Percentiles rank a stretch among this genome's conserved stretches.
phyloP scores from a whole-genome alignment of 2,113 vertebrate species.

The Lathamus discolor region DNA sequence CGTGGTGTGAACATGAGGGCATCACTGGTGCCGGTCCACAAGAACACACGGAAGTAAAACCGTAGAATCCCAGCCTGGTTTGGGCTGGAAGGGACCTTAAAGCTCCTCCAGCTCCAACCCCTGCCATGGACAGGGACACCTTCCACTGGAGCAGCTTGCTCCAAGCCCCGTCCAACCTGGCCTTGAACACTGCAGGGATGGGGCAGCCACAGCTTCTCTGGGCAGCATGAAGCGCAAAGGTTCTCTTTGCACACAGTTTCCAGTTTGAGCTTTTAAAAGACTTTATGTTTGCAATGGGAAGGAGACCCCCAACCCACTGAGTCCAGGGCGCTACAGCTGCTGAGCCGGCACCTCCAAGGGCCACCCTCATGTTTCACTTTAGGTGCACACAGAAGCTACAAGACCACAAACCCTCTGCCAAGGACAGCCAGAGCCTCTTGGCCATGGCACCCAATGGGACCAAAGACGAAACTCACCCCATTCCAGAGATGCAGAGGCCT shows the following conservation, averaged over 20 bases:
- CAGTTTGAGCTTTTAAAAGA: not conserved
- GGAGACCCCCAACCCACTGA: not conserved
- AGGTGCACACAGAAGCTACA: not conserved
- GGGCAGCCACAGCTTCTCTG: not conserved
- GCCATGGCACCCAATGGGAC: not conserved
- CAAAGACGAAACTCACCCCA: not conserved
- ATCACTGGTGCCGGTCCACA: fast-evolving
- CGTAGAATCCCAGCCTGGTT: not conserved
- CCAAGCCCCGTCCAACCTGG: not conserved
- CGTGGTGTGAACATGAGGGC: not conserved
- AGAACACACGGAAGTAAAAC: not conserved
- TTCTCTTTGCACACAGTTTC: fast-evolving
- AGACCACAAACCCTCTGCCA: not conserved
- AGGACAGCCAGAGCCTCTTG: not conserved
- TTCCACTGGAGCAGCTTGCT: not conserved
- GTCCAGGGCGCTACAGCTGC: not conserved
- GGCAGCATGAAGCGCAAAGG: not conserved
- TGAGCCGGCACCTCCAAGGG: not conserved
- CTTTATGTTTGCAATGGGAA: not conserved
- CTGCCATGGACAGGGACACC: not conserved
- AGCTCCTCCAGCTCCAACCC: not conserved
- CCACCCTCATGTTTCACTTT: not conserved
- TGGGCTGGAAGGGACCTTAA: not conserved
- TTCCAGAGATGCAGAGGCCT: not conserved
- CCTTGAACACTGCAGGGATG: not conserved